A percentile compares a stretch with the other conserved stretches of the same genome.
Evolutionary conservation across 1,140 invertebrate species (phyloP).

Genomic region (Drosophila nebulosa): DNA sequence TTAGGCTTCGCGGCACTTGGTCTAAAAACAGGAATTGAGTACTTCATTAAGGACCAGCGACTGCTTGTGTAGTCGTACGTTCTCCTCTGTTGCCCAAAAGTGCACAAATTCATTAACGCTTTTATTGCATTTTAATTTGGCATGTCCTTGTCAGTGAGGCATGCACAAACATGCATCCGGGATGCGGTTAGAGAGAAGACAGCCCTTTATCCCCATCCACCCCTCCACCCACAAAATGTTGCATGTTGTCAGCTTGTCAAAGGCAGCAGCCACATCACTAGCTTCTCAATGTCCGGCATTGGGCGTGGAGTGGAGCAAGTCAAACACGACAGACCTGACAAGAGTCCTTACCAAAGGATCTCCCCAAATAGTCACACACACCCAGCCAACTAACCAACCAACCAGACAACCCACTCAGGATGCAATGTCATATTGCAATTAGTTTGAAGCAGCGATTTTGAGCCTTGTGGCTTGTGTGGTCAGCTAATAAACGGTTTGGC

Average conservation of each 20-base stretch:
- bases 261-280: constrained; percentile 25
- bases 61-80: background rate
- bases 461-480: constrained; percentile 56
- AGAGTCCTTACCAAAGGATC: constrained; percentile 9
- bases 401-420: constrained; percentile 39
- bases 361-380: constrained; percentile 4
- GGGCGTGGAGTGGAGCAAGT: background rate
- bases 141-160: constrained; percentile 70
- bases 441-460: constrained; percentile 51
- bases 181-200: constrained; percentile 46
- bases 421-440: constrained; percentile 78
- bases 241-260: constrained; percentile 69
- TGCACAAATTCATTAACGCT: constrained; percentile 60
- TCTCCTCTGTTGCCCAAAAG: constrained; percentile 9
- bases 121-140: constrained; percentile 78
- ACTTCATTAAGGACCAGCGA: constrained; percentile 49
- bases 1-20: background rate
- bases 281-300: constrained; percentile 3
- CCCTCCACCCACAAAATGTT: constrained; percentile 13
- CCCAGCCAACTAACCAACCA: background rate
- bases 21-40: constrained; percentile 13
- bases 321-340: constrained; percentile 62
- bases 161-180: constrained; percentile 67
- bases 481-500: constrained; percentile 55
- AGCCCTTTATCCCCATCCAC: background rate